Evolutionary conservation across 2,113 vertebrate species (phyloP).

Genomic region (Pardalotus punctatus): DNA sequence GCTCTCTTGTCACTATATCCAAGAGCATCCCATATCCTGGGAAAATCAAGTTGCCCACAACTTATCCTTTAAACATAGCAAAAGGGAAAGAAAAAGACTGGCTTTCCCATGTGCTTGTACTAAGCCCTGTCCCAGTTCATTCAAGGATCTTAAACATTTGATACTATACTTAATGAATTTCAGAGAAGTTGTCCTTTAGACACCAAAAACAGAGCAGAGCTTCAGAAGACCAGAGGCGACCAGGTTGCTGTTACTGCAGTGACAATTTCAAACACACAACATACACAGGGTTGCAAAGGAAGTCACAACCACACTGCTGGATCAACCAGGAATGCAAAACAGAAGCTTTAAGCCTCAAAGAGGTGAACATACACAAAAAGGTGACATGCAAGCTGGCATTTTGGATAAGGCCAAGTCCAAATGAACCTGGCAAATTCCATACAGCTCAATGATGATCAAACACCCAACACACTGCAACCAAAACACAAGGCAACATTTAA

Average conservation of each 20-base stretch:
- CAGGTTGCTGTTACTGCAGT: not conserved
- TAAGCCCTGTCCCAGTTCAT: not conserved
- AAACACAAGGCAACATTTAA: not conserved
- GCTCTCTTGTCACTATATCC: not conserved
- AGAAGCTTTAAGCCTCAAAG: not conserved
- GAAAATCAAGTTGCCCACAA: not conserved
- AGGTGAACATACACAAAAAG: not conserved
- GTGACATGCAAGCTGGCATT: rapidly evolving
- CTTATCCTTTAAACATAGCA: not conserved
- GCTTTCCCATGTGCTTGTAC: not conserved
- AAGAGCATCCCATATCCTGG: not conserved
- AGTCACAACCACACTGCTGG: not conserved
- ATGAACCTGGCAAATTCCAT: not conserved
- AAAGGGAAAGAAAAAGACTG: not conserved
- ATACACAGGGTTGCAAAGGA: not conserved
- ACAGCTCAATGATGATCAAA: not conserved
- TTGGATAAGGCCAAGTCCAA: not conserved
- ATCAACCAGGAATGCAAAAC: not conserved
- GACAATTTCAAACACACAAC: not conserved
- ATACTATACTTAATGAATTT: not conserved
- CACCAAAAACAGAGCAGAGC: not conserved
- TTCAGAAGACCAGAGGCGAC: not conserved
- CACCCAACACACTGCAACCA: not conserved
- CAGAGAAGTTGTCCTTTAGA: not conserved
- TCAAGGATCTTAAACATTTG: not conserved